These are phyloP conservation scores for Balaeniceps rex DNA, from an alignment of 2,113 vertebrate genomes.

Conservation along the genomic window DNA sequence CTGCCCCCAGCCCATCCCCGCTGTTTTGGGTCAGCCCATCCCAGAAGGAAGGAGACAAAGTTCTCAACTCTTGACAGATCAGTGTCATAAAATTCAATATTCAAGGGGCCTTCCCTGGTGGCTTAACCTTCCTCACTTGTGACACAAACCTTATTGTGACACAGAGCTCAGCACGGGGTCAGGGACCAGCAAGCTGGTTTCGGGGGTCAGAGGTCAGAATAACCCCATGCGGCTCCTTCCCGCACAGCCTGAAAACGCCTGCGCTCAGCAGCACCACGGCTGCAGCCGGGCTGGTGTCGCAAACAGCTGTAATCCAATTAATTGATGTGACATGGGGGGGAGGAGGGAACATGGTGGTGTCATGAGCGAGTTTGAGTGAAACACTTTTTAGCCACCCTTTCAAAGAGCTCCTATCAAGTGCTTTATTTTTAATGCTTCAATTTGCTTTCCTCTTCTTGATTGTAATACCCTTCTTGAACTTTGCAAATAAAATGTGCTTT, in stretches of 20 bases:
- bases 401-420: slow-evolving; percentile 28
- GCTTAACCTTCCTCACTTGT: not conserved
- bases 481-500: slow-evolving; percentile 56
- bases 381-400: not conserved
- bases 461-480: slow-evolving; percentile 65
- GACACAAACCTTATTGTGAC: not conserved
- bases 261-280: not conserved
- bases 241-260: not conserved
- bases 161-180: fast-evolving
- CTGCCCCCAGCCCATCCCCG: not conserved
- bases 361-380: not conserved
- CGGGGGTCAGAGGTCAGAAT: not conserved
- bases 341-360: not conserved
- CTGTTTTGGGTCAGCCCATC: not conserved
- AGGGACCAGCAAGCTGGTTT: not conserved
- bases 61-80: not conserved
- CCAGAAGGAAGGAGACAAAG: not conserved
- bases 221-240: not conserved
- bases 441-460: slow-evolving; percentile 58
- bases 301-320: not conserved
- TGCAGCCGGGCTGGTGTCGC: fast-evolving
- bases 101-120: not conserved
- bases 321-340: not conserved
- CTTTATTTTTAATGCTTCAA: slow-evolving; percentile 57
- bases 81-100: not conserved